A percentile compares a stretch with the other conserved stretches of the same genome.
These are phyloP conservation scores for Plutella xylostella DNA, from an alignment of 2,888 invertebrate species.

Conservation along the genomic window DNA sequence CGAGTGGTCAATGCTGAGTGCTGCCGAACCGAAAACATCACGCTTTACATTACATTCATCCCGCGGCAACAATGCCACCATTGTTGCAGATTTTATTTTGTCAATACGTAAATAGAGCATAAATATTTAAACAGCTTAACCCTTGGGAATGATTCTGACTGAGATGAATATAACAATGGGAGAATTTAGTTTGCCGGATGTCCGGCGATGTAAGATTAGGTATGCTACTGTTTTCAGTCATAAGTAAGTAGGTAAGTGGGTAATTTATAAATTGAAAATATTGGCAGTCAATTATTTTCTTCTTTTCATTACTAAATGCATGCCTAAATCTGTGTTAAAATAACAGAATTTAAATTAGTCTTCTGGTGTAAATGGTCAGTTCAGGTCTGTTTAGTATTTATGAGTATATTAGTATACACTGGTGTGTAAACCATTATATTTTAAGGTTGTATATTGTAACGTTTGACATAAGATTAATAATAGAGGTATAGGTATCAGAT, in stretches of 20 bases:
- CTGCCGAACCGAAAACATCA: slow-evolving; percentile 25
- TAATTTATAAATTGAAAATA: too few species aligned
- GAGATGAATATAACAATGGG: not conserved
- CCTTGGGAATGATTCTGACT: slow-evolving; percentile 26
- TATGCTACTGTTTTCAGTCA: slow-evolving; percentile 2
- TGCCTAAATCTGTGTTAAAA: too few species aligned
- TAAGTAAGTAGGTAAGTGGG: not conserved
- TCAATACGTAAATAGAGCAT: slow-evolving; percentile 57
- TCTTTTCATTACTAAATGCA: too few species aligned
- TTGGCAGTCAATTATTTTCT: too few species aligned
- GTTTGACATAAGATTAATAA: too few species aligned
- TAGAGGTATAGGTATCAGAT: too few species aligned
- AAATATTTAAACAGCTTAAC: slow-evolving; percentile 61
- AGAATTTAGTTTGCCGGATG: slow-evolving; percentile 11
- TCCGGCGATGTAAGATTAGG: slow-evolving; percentile 11
- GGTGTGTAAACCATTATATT: too few species aligned
- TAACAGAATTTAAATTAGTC: too few species aligned
- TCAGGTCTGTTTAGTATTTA: too few species aligned
- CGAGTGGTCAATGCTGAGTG: slow-evolving; percentile 45
- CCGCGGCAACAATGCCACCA: slow-evolving; percentile 15
- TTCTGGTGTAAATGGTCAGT: too few species aligned
- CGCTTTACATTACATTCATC: not conserved
- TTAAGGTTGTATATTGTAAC: too few species aligned
- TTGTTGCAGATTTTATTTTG: slow-evolving; percentile 56
- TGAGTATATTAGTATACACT: too few species aligned